Conservation (phyloP, 2,888 invertebrate genomes). For the Malacosoma neustria region DNA sequence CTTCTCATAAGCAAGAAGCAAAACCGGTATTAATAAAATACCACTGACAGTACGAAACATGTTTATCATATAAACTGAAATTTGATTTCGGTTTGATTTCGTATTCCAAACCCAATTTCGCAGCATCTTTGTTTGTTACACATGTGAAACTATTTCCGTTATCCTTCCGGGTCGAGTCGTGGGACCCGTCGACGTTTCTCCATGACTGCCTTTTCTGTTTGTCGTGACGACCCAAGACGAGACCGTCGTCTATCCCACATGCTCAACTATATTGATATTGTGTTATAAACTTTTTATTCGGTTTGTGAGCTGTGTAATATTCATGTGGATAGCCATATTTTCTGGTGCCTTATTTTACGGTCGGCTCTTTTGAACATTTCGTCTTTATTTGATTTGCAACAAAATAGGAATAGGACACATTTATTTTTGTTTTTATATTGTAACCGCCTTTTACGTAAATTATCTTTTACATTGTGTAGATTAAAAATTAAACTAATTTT, state of each 20-base stretch:
- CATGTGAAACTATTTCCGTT: constrained; percentile 32
- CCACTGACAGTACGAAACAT: constrained; percentile 40
- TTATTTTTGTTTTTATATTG: not conserved
- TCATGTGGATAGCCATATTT: not conserved
- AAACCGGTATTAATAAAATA: constrained; percentile 54
- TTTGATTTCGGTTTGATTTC: constrained; percentile 46
- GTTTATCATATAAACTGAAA: constrained; percentile 54
- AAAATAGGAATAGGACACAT: not conserved
- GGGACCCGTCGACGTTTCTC: constrained; percentile 18
- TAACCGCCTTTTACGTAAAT: too few relatives aligned
- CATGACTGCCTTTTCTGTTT: constrained; percentile 17
- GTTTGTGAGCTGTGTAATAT: not conserved
- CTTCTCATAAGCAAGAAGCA: constrained; percentile 28
- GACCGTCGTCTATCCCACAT: constrained; percentile 12
- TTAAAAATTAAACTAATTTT: too few relatives aligned
- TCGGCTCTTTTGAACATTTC: not conserved
- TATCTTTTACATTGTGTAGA: too few relatives aligned
- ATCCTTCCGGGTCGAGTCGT: constrained; percentile 18
- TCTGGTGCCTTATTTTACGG: not conserved
- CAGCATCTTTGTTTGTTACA: constrained; percentile 38
- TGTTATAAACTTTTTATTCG: constrained; percentile 4
- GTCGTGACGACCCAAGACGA: constrained; percentile 16
- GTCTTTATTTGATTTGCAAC: not conserved
- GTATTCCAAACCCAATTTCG: constrained; percentile 42
- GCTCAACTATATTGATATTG: constrained; percentile 15